Evolutionary conservation across 2,113 vertebrate genomes (phyloP).

Genomic region (Pontoporia blainvillei): DNA sequence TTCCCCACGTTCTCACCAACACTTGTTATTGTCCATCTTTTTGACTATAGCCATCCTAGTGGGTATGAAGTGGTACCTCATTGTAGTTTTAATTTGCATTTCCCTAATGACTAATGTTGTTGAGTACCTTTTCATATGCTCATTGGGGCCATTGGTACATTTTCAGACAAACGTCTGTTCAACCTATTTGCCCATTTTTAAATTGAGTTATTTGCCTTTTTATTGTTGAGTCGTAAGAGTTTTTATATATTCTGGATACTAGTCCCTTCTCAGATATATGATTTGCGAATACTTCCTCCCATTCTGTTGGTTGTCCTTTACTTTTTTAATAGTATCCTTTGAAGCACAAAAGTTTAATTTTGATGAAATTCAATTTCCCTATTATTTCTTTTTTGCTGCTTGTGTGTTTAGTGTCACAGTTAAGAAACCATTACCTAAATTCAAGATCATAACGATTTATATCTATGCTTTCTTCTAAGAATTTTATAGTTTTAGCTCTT

Average conservation of each 20-base stretch:
- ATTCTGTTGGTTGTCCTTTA: not conserved
- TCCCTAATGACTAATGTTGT: not conserved
- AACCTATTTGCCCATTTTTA: not conserved
- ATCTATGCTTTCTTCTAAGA: not conserved
- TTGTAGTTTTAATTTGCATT: not conserved
- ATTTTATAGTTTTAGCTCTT: not conserved
- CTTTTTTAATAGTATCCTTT: not conserved
- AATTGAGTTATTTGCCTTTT: constrained; percentile 35
- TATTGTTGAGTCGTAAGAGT: not conserved
- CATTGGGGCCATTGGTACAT: not conserved
- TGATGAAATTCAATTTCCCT: constrained; percentile 15
- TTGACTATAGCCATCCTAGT: not conserved
- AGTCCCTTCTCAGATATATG: not conserved
- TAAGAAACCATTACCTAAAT: constrained; percentile 20
- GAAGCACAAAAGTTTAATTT: not conserved
- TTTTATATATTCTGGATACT: not conserved
- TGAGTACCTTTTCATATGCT: not conserved
- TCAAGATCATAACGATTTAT: constrained; percentile 21
- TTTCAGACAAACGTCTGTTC: not conserved
- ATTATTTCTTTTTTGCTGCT: not conserved
- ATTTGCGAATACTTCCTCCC: not conserved
- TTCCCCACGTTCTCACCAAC: not conserved
- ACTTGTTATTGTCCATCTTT: not conserved
- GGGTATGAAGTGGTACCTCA: not conserved
- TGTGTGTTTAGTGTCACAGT: not conserved